phyloP scores from a whole-genome alignment of 92 coral and sea anemone genomes.

The Pocillopora meandrina region DNA sequence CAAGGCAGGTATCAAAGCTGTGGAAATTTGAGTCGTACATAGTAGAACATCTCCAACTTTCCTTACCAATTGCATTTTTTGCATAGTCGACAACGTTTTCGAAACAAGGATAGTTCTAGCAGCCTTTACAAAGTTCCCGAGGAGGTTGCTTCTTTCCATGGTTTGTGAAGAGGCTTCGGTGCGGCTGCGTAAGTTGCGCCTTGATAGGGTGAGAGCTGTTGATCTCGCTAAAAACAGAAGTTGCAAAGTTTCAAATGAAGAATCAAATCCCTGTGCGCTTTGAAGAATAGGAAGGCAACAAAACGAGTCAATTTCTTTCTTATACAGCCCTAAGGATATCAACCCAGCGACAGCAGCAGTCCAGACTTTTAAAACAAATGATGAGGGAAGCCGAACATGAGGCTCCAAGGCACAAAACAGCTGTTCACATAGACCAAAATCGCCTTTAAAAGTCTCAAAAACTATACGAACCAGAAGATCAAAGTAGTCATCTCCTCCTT shows the following conservation, averaged over 20 bases:
- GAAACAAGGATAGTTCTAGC: not conserved
- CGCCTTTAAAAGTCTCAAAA: not conserved
- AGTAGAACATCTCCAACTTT: slow-evolving; percentile 1
- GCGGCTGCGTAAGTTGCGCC: not conserved
- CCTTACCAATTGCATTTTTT: not conserved
- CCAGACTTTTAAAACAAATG: not conserved
- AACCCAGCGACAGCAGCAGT: not conserved
- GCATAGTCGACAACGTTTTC: not conserved
- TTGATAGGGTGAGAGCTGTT: not conserved
- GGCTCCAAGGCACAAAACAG: not conserved
- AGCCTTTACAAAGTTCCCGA: not conserved
- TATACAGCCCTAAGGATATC: slow-evolving; percentile 11
- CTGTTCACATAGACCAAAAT: not conserved
- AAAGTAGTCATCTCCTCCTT: slow-evolving; percentile 15
- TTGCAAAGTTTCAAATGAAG: not conserved
- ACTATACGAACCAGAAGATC: not conserved
- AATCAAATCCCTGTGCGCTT: not conserved
- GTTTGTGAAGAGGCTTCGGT: not conserved
- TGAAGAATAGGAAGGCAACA: slow-evolving; percentile 1
- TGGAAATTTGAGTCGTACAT: not conserved
- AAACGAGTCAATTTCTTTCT: not conserved
- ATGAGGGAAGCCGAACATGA: not conserved
- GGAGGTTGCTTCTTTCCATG: not conserved
- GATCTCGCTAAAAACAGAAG: not conserved
- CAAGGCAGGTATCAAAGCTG: slow-evolving; percentile 6